These are phyloP conservation scores for Phalacrocorax pelagicus DNA, from an alignment of 2,113 vertebrate genomes.

Conservation along the genomic window DNA sequence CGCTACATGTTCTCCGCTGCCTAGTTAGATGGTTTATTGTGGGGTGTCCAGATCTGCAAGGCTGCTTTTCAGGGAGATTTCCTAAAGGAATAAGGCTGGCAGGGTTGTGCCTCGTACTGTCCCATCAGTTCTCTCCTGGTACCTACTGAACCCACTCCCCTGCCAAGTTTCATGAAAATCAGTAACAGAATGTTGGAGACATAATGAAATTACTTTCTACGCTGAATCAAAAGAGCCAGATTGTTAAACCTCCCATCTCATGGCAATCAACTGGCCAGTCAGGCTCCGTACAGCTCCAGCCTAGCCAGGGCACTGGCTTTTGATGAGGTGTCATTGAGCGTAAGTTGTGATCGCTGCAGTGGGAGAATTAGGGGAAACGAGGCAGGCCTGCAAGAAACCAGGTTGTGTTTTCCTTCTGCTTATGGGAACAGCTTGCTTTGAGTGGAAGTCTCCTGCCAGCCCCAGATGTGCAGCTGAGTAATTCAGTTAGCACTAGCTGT, in stretches of 20 bases:
- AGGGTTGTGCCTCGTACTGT: background rate
- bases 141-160: no score
- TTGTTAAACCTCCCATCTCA: background rate
- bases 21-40: background rate
- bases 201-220: background rate
- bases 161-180: background rate
- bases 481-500: background rate
- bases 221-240: background rate
- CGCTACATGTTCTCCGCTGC: background rate
- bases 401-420: background rate
- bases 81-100: background rate
- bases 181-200: background rate
- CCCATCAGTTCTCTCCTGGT: no score
- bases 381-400: background rate
- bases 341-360: accelerated
- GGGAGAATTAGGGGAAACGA: background rate
- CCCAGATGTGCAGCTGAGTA: background rate
- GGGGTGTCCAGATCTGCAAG: background rate
- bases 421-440: background rate
- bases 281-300: background rate
- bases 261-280: background rate
- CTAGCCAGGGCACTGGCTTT: background rate
- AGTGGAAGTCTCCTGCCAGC: background rate
- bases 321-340: accelerated
- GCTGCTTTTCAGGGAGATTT: background rate